A percentile compares a stretch with the other conserved stretches of the same genome.
phyloP scores from a whole-genome alignment of 2,888 invertebrate species.

The Orthosia incerta region DNA sequence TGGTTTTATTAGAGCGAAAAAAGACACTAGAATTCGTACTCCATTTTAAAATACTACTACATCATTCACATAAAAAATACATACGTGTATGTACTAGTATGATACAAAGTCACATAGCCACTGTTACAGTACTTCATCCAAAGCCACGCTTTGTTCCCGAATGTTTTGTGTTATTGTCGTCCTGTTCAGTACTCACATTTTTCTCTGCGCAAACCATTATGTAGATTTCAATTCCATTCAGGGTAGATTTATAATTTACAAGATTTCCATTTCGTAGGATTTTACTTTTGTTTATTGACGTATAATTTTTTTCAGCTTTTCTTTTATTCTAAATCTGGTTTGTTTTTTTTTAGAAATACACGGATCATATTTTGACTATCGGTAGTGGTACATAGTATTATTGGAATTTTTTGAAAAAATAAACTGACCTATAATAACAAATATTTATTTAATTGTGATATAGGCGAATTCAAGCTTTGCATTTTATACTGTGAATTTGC shows the following conservation, averaged over 20 bases:
- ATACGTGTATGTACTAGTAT: conserved; percentile 1
- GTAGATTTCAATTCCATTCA: conserved; percentile 71
- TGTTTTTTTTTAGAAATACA: neutral
- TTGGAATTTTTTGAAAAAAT: neutral
- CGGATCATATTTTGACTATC: neutral
- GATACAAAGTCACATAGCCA: conserved; percentile 34
- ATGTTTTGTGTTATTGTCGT: conserved; percentile 66
- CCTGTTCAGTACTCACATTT: conserved; percentile 64
- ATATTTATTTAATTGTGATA: neutral
- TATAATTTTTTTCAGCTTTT: conserved; percentile 25
- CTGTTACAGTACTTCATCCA: conserved; percentile 49
- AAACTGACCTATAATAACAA: too few relatives aligned
- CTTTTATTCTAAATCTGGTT: conserved; percentile 3
- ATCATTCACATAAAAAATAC: neutral
- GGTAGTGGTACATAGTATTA: neutral
- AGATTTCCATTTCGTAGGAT: conserved; percentile 65
- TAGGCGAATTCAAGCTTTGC: neutral
- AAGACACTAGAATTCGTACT: too few relatives aligned
- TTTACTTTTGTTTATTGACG: conserved; percentile 61
- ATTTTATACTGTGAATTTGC: neutral
- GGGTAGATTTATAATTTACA: conserved; percentile 71
- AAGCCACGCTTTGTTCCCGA: conserved; percentile 62
- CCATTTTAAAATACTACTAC: neutral
- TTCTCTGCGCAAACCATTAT: conserved; percentile 65
- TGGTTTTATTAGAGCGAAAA: too few relatives aligned